These are phyloP conservation scores for Nesogale talazaci DNA, from an alignment of 2,113 vertebrate genomes.

Conservation along the genomic window DNA sequence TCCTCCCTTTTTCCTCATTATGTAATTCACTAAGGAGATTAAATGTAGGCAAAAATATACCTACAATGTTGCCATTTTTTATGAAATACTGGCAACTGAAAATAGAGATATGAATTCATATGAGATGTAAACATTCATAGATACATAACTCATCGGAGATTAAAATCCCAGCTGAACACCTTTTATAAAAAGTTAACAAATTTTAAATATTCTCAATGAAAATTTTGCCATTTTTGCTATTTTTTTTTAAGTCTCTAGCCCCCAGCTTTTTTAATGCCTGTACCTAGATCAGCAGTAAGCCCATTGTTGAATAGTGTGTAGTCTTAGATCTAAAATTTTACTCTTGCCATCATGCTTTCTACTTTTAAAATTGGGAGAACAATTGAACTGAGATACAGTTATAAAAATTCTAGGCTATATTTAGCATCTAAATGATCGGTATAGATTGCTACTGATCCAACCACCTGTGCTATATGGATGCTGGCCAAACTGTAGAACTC, in stretches of 20 bases:
- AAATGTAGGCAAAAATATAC: conserved; percentile 44
- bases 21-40: conserved; percentile 28
- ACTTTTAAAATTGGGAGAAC: conserved; percentile 41
- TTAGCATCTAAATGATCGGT: conserved; percentile 55
- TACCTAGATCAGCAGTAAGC: conserved; percentile 23
- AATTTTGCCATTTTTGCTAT: conserved; percentile 58
- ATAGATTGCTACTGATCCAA: conserved; percentile 40
- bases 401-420: conserved; percentile 51
- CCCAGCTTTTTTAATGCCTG: conserved; percentile 2
- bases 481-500: conserved; percentile 32
- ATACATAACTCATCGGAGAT: conserved; percentile 8
- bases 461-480: conserved; percentile 16
- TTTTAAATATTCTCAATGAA: conserved; percentile 50
- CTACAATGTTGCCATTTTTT: conserved; percentile 53
- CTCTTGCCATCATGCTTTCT: conserved; percentile 47
- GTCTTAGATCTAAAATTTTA: conserved; percentile 44
- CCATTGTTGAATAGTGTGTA: conserved; percentile 37
- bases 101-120: conserved; percentile 38
- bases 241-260: neutral
- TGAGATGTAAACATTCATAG: conserved; percentile 24
- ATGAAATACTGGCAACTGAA: conserved; percentile 48
- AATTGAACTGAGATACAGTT: conserved; percentile 24
- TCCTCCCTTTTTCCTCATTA: neutral
- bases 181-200: conserved; percentile 52
- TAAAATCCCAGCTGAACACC: conserved; percentile 57